Evolutionary conservation across 2,113 vertebrate species (phyloP), one percentile per base, ranked within the genome.

Genomic region (Rhinopomastus cyanomelas): DNA sequence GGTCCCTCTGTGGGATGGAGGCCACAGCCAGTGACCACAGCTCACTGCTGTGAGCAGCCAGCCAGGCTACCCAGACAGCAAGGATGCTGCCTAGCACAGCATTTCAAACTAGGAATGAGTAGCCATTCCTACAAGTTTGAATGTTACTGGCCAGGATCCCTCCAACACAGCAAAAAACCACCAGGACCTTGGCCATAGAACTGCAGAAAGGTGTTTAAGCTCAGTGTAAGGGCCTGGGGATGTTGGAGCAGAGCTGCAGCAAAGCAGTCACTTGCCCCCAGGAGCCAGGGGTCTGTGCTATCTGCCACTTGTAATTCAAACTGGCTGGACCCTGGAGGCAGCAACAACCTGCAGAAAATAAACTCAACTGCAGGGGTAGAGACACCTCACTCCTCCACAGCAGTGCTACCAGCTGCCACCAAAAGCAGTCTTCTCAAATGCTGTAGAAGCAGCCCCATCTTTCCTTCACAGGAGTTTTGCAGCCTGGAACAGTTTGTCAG

Each of bases 141-240:
- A 72, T 3, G 26, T 29, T 5, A 34, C 44, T 7, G 18, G 12
- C n/a, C 30, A 18, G 5, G 32, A 74, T 52, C 56, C 21, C 44
- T 84, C 30, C 37, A 42, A 20, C 2, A 3, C 11, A 44, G 12
- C 30, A 21, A 20, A 61, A 68, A 13, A 36, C 11, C 39, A n/a
- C 27, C 5, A 9, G 2, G 8, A 39, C 72, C 64, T 64, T 7
- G 18, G 32, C 36, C 19, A 14, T 4, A 8, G 21, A 52, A 48
- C 36, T 19, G 34, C 12, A 30, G 53, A 76, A 62, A 42, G 73
- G 68, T 48, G 29, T 22, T 21, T 1, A 0, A 26, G 29, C 16
- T 4, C 52, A 67, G 37, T 6, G 1, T 1, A 2, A 46, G 46
- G 22, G 37, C 56, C 48, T 1, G 0, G 11, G 18, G 9, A 44